phyloP scores from a whole-genome alignment of 2,888 invertebrate genomes.

The Oxyteleia sp. region DNA sequence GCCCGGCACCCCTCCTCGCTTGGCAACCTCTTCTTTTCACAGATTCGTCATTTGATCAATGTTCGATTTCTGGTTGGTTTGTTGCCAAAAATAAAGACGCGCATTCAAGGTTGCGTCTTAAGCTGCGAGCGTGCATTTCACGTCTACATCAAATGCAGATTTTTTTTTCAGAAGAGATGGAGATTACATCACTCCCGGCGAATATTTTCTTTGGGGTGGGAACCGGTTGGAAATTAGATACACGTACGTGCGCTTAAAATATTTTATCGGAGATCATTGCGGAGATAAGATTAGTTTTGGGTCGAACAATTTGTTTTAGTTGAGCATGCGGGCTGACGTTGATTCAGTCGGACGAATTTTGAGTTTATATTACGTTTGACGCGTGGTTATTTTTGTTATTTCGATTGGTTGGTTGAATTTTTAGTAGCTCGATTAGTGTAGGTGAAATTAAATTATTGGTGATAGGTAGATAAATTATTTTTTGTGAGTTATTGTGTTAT shows the following conservation, averaged over 20 bases:
- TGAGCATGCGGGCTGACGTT: no score
- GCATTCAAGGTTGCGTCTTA: slow-evolving; percentile 38
- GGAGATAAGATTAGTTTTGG: slow-evolving; percentile 16
- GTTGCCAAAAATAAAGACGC: slow-evolving; percentile 56
- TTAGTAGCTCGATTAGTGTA: no score
- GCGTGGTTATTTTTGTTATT: neutral
- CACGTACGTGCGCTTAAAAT: neutral
- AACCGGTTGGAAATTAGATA: slow-evolving; percentile 33
- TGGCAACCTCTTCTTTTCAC: slow-evolving; percentile 42
- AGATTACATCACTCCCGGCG: neutral
- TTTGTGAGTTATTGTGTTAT: no score
- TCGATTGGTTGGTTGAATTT: no score
- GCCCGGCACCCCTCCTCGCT: slow-evolving; percentile 68
- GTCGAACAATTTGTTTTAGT: neutral
- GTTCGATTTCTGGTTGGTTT: slow-evolving; percentile 61
- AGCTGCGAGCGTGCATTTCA: neutral
- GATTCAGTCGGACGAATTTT: no score
- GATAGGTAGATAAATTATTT: no score
- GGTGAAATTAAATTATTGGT: no score
- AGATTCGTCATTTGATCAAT: slow-evolving; percentile 48
- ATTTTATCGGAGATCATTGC: slow-evolving; percentile 17
- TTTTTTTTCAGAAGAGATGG: neutral
- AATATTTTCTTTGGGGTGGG: slow-evolving; percentile 1
- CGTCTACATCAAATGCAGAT: slow-evolving; percentile 15
- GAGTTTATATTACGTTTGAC: no score